Evolutionary conservation across 2,888 invertebrate species (phyloP), one percentile per base, ranked within the genome.

Genomic region (Phyto melanocephala): DNA sequence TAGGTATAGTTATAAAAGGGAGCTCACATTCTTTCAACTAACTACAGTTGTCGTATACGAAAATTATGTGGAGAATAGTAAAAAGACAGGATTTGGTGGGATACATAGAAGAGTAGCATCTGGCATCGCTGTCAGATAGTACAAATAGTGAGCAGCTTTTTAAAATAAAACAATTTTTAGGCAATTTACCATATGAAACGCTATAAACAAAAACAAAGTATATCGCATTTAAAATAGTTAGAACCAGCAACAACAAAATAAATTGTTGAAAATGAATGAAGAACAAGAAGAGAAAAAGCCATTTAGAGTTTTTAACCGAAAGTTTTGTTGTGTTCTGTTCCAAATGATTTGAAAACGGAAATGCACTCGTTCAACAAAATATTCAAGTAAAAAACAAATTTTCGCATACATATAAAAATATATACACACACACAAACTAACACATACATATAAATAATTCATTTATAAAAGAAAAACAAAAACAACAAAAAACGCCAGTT

Each of bases 281-380:
- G n/a, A 28, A 28, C 3, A 28, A 24, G 15, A 56, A 76, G 47
- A 67, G 47, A 67, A 60, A 58, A 65, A 22, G 17, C 52, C 60
- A 75, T 58, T 76, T 76, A 65, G 33, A 60, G 52, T 62, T 60
- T 81, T 77, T 67, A 76, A 52, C 75, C 68, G 47, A 45, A 65
- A 76, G 58, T 81, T 81, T 74, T 68, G 47, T 67, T 62, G 42
- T 62, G 24, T 67, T 75, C 54, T 60, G 20, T 68, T 77, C 45
- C 35, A 81, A 72, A 77, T 81, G 77, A 81, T 81, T 77, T 77
- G 67, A 54, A 81, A 81, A 81, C 81, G 77, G 77, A 81, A 68
- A 50, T 81, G 81, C 77, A 77, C 72, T 81, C 81, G 68, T 68
- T 81, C 77, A 81, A 72, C 81, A 77, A 77, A 77, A 77, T 77